phyloP scores from a whole-genome alignment of 1,140 invertebrate species.

The Heliconius congener region DNA sequence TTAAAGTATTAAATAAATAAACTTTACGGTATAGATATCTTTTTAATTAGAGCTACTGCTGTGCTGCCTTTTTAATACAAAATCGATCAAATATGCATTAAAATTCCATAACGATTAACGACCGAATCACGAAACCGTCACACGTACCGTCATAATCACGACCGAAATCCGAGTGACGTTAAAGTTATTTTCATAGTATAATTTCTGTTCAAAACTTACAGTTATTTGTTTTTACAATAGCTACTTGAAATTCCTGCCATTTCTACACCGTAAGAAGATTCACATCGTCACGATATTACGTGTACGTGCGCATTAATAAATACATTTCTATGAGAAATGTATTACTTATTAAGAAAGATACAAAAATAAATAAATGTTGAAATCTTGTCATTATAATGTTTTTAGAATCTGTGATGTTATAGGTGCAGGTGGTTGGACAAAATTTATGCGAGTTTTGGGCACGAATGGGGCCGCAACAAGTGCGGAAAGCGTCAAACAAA shows the following conservation, averaged over 20 bases:
- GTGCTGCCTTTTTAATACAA: neutral
- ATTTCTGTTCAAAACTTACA: neutral
- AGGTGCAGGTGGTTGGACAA: no score
- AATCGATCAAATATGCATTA: neutral
- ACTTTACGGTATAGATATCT: no score
- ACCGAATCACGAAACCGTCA: neutral
- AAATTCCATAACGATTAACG: neutral
- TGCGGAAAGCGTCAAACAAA: no score
- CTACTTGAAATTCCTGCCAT: neutral
- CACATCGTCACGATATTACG: neutral
- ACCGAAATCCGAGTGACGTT: neutral
- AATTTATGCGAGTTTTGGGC: no score
- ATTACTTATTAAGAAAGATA: neutral
- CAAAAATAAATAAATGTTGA: neutral
- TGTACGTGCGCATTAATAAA: slow-evolving; percentile 5
- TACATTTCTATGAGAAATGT: neutral
- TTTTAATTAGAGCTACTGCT: neutral
- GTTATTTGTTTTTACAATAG: neutral
- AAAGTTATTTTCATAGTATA: neutral
- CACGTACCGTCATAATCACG: neutral
- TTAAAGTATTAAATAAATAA: no score
- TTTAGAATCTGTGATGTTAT: no score
- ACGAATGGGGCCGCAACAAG: no score
- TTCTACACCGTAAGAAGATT: neutral
- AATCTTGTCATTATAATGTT: neutral